A percentile compares a stretch with the other conserved stretches of the same genome.
These are phyloP conservation scores for Achroia grisella DNA, from an alignment of 1,140 invertebrate species.

Conservation along the genomic window DNA sequence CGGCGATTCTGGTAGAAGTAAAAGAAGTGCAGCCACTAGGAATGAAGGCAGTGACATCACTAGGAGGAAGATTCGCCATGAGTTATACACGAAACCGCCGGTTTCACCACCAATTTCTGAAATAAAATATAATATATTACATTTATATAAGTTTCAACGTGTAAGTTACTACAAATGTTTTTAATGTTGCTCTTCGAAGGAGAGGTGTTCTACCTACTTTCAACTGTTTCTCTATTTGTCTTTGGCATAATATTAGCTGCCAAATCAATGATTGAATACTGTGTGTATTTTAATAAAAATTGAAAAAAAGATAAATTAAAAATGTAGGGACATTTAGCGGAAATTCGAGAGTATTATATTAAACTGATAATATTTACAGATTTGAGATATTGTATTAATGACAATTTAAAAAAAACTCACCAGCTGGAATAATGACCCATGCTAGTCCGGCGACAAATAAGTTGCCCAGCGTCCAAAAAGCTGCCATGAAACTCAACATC, in stretches of 20 bases:
- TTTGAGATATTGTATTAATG: too few species aligned
- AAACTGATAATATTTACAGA: too few species aligned
- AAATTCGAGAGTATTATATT: not conserved
- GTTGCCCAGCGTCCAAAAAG: conserved; percentile 94
- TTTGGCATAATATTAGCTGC: too few species aligned
- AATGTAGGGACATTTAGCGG: not conserved
- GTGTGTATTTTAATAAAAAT: too few species aligned
- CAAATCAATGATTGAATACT: too few species aligned
- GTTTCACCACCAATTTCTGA: conserved; percentile 80
- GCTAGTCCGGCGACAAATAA: conserved; percentile 90
- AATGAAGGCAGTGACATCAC: conserved; percentile 91
- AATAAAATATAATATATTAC: conserved; percentile 4
- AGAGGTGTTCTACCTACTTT: too few species aligned
- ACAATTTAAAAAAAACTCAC: conserved; percentile 27
- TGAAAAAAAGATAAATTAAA: too few species aligned
- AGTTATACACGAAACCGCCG: conserved; percentile 85
- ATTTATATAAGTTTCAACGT: too few species aligned
- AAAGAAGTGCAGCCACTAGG: conserved; percentile 85
- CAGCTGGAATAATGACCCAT: conserved; percentile 88
- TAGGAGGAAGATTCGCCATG: conserved; percentile 93
- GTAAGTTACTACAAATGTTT: too few species aligned
- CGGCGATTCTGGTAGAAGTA: conserved; percentile 93
- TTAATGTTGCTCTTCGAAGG: too few species aligned
- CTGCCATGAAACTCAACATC: conserved; percentile 94
- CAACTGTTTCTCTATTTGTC: too few species aligned